These are phyloP conservation scores for Dufourea novaeangliae DNA, from an alignment of 1,140 invertebrate species.

Conservation along the genomic window DNA sequence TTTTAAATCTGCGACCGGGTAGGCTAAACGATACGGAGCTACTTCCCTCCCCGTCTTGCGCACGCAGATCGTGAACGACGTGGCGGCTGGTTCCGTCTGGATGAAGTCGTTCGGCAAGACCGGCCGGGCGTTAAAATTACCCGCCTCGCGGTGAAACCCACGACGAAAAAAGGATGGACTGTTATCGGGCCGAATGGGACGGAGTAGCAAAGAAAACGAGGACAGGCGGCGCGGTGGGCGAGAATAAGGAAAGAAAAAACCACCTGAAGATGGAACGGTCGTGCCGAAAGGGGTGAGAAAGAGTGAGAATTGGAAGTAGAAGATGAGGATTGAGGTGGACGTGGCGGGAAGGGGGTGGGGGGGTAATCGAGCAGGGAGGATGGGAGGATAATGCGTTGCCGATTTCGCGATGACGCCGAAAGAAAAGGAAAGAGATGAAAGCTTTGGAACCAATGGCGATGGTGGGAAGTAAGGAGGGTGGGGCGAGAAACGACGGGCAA, in stretches of 20 bases:
- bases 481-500: constrained; percentile 55
- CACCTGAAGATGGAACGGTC: neutral
- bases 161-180: constrained; percentile 45
- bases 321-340: neutral
- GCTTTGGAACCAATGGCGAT: neutral
- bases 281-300: neutral
- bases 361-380: constrained; percentile 40
- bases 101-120: constrained; percentile 63
- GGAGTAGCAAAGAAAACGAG: neutral
- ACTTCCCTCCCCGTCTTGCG: no score
- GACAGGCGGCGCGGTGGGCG: neutral
- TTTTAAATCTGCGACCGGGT: no score
- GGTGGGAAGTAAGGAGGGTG: neutral
- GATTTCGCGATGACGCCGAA: constrained; percentile 66
- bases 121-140: constrained; percentile 66
- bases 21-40: neutral
- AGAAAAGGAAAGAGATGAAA: constrained; percentile 52
- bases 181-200: constrained; percentile 2
- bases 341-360: neutral
- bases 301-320: neutral
- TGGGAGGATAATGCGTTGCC: constrained; percentile 68
- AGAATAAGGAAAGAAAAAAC: constrained; percentile 7
- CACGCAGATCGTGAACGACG: constrained; percentile 47
- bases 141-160: constrained; percentile 59
- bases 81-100: constrained; percentile 54